Evolutionary conservation across 2,888 invertebrate species (phyloP), one percentile per base, ranked within the genome.

Genomic region (Ormyrus thymus): DNA sequence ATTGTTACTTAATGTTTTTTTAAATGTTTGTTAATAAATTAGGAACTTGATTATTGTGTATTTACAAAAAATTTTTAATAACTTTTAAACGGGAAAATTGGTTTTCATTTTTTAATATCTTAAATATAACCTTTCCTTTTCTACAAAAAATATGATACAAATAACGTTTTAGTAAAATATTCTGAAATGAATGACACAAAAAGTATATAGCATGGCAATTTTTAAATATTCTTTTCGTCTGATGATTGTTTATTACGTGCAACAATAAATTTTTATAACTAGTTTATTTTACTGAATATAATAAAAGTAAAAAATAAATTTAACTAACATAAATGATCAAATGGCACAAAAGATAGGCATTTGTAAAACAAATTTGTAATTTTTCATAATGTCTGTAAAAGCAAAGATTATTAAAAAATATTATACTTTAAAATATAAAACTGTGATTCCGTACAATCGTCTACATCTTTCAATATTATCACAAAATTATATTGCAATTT

Each of bases 401-500:
- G 64, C 71, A 65, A 43, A 69, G 43, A 78, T 73, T 74, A 75
- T 58, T 55, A 70, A 59, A 59, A 72, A 72, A 80, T 58, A 72
- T 46, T 29, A 55, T 75, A 75, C 70, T 81, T 81, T 76, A 70
- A 73, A 81, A 79, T 82, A 82, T 69, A 64, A 73, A 76, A 76
- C 77, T 72, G 71, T 64, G 61, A 56, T 11, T 75, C 50, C 15
- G 68, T 76, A 70, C 70, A 76, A 75, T 50, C n/a, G 48, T 76
- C 58, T 61, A 71, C 64, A 66, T 43, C 71, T 75, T 55, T 77
- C 69, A 77, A 68, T 43, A 43, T 68, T 81, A 82, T 81, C 78
- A 81, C 78, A 81, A 76, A 80, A 78, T 48, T 76, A 77, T 81
- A 82, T 80, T 82, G 77, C 80, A 79, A 75, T 81, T 68, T 77